Base-by-base conservation (phyloP, 2,797 vertebrate genomes). In the Botia kubotai region DNA sequence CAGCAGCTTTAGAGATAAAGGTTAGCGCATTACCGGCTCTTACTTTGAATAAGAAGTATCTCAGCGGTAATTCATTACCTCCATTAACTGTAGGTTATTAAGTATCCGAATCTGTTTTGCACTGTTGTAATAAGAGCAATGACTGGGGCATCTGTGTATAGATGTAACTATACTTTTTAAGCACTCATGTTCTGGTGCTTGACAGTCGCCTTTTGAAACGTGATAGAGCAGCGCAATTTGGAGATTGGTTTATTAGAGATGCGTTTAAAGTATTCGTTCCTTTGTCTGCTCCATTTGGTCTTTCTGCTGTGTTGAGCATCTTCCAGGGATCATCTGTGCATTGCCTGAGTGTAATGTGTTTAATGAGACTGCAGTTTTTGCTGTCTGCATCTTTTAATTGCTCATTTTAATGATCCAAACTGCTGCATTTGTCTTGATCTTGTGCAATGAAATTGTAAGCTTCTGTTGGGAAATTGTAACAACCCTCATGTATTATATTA, bases 341-440 rank as follows among this genome's bases (percentile, higher is more conserved):
- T 43, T 43, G 62, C 62, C 13, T 36, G 17, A 4, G 26, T 63
- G 23, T 63, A 63, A 14, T 14, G 16, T 66, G 10, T 65, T 66
- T 66, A 39, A 66, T 66, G 36, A 65, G 62, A 66, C 29, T 16
- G 5, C 29, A 39, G 17, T 43, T 10, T 36, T 65, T 65, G 62
- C 6, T 65, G 29, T 65, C 26, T 33, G 8, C 62, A 19, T 43
- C 63, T 43, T 66, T 17, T 66, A 39, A 66, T 66, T 66, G 16
- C 63, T 66, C n/a, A 66, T 66, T 66, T 66, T 66, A 66, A 43
- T 66, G 63, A 66, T 33, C 33, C 63, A 66, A 14, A 12, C 33
- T 36, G 62, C 29, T 39, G 33, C 36, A 11, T 39, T 66, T 43
- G 17, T 8, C 17, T 43, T 19, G 6, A 65, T 33, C 29, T 29